A percentile compares a stretch with the other conserved stretches of the same genome.
Conservation (phyloP, 2,888 invertebrate species). For the Chouioia cunea region DNA sequence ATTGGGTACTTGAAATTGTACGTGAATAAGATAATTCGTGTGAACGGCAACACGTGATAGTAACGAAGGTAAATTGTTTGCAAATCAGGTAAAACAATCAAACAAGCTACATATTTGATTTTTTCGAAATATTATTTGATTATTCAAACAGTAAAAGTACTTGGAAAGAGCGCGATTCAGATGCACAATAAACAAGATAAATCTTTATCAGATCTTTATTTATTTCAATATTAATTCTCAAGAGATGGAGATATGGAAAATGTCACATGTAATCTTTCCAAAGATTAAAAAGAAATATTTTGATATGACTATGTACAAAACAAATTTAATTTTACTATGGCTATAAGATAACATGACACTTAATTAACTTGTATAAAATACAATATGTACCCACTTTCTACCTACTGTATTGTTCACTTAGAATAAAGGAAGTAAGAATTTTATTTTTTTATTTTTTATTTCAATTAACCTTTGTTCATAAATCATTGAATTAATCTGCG, state of each 20-base stretch:
- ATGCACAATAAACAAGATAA: conserved; percentile 28
- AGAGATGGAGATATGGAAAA: conserved; percentile 21
- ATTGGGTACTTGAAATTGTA: conserved; percentile 22
- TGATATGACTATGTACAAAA: conserved; percentile 45
- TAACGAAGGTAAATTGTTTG: no score
- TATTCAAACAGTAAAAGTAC: conserved; percentile 13
- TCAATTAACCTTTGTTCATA: conserved; percentile 37
- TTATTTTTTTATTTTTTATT: conserved; percentile 41
- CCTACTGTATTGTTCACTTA: conserved; percentile 42
- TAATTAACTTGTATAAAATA: conserved; percentile 43
- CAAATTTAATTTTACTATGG: conserved; percentile 39
- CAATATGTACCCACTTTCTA: conserved; percentile 36
- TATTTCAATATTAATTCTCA: conserved; percentile 29
- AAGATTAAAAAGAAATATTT: conserved; percentile 44
- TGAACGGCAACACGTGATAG: no score
- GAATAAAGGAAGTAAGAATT: conserved; percentile 44
- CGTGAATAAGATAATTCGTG: not conserved
- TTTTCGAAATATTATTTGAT: no score
- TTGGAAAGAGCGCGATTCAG: conserved; percentile 17
- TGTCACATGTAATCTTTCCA: conserved; percentile 39
- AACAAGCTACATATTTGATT: no score
- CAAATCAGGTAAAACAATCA: no score
- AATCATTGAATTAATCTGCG: conserved; percentile 37
- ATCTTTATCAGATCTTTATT: conserved; percentile 39
- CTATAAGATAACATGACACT: conserved; percentile 41